Conservation (phyloP, 2,113 vertebrate genomes). For the Machaerirhynchus nigripectus region DNA sequence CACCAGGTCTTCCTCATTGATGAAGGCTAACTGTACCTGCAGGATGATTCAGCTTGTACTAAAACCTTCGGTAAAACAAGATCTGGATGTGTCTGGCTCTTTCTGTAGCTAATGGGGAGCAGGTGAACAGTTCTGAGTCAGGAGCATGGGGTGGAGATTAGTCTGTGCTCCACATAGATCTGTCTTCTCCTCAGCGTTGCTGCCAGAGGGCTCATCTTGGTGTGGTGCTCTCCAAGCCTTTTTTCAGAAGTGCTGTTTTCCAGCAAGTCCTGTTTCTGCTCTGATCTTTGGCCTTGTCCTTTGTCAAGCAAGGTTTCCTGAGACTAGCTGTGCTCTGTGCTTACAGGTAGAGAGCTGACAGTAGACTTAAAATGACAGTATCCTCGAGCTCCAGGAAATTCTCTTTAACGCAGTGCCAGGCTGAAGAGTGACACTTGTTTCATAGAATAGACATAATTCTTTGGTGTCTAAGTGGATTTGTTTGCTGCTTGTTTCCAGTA, state of each 20-base stretch:
- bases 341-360: not conserved
- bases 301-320: not conserved
- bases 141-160: not conserved
- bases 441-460: not conserved
- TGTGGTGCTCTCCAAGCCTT: not conserved
- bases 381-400: not conserved
- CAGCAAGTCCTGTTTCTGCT: not conserved
- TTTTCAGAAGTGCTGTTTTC: not conserved
- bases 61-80: not conserved
- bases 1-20: not conserved
- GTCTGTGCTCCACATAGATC: fast-evolving
- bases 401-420: not conserved
- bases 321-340: not conserved
- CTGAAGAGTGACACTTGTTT: not conserved
- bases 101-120: not conserved
- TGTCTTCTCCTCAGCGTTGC: not conserved
- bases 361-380: not conserved
- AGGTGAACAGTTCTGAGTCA: not conserved
- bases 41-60: not conserved
- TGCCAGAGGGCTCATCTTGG: not conserved
- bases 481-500: not conserved
- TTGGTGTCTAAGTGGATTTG: not conserved
- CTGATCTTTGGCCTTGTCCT: not conserved
- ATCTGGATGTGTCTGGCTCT: not conserved
- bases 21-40: not conserved